Evolutionary conservation across 2,888 invertebrate genomes (phyloP).

Genomic region (Rhamnusium bicolor): DNA sequence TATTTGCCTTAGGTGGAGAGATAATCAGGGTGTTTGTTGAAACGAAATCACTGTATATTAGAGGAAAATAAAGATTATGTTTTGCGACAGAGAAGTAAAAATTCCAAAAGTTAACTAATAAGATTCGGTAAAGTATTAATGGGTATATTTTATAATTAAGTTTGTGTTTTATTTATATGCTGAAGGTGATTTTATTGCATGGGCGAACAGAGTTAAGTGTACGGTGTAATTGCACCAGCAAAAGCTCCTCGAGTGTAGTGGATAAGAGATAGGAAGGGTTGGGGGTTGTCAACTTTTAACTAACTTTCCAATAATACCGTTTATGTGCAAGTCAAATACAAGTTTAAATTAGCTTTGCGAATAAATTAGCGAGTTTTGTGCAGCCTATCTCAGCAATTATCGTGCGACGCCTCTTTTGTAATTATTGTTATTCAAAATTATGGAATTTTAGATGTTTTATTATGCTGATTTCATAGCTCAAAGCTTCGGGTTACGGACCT

Average conservation of each 20-base stretch:
- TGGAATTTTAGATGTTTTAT: constrained; percentile 71
- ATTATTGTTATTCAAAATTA: constrained; percentile 72
- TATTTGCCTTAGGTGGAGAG: too few species aligned
- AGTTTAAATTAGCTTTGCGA: constrained; percentile 72
- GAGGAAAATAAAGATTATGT: too few species aligned
- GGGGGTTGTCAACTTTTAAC: constrained; percentile 71
- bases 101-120: constrained; percentile 11
- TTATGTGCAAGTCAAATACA: constrained; percentile 72
- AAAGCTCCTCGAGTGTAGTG: constrained; percentile 43
- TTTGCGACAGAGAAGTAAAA: not conserved
- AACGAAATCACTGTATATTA: too few species aligned
- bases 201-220: constrained; percentile 56
- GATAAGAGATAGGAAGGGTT: constrained; percentile 41
- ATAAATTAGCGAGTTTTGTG: constrained; percentile 71
- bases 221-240: constrained; percentile 56
- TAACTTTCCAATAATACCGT: constrained; percentile 71
- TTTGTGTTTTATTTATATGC: constrained; percentile 36
- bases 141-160: constrained; percentile 40
- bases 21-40: too few species aligned
- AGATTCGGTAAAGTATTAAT: constrained; percentile 26
- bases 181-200: constrained; percentile 52
- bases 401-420: constrained; percentile 70
- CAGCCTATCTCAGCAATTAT: constrained; percentile 72
- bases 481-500: constrained; percentile 64
- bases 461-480: constrained; percentile 69